Percentiles rank a stretch among this genome's conserved stretches.
These are phyloP conservation scores for Drosophila meridiana DNA, from an alignment of 2,888 invertebrate species.

Conservation along the genomic window DNA sequence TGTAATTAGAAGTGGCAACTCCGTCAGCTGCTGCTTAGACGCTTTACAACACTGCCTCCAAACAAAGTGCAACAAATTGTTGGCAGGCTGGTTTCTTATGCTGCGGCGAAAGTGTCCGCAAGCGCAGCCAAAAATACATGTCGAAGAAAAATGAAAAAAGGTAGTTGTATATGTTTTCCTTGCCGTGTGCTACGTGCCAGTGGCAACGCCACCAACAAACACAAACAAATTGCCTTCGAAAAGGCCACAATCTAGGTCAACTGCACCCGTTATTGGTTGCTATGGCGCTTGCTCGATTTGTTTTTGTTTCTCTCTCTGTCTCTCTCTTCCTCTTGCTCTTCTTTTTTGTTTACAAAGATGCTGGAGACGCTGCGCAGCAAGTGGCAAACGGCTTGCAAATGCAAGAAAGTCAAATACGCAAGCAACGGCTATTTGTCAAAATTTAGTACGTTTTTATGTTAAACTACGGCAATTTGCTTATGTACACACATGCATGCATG, in stretches of 20 bases:
- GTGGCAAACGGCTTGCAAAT: slow-evolving; percentile 25
- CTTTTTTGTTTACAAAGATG: slow-evolving; percentile 30
- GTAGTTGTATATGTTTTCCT: slow-evolving; percentile 27
- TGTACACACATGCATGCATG: background rate
- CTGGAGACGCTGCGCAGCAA: slow-evolving; percentile 16
- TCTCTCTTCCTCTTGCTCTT: background rate
- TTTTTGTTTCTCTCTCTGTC: background rate
- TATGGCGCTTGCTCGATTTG: slow-evolving; percentile 16
- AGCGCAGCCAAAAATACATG: slow-evolving; percentile 5
- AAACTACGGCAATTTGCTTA: slow-evolving; percentile 5
- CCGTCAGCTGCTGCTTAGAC: slow-evolving; percentile 43
- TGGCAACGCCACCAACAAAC: slow-evolving; percentile 29
- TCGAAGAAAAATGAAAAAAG: slow-evolving; percentile 11
- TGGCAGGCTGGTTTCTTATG: slow-evolving; percentile 19
- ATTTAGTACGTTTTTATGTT: slow-evolving; percentile 1
- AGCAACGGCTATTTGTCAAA: slow-evolving; percentile 4
- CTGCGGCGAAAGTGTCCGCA: slow-evolving; percentile 59
- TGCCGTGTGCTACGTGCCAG: slow-evolving; percentile 53
- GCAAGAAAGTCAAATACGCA: slow-evolving; percentile 13
- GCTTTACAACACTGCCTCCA: slow-evolving; percentile 61
- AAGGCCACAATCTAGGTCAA: slow-evolving; percentile 57
- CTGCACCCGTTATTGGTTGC: slow-evolving; percentile 49
- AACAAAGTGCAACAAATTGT: slow-evolving; percentile 37
- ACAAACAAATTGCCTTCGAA: slow-evolving; percentile 19
- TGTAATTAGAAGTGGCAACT: slow-evolving; percentile 46